Evolutionary conservation across 1,140 invertebrate species (phyloP), one percentile per base, ranked within the genome.

Genomic region (Drosophila repleta): DNA sequence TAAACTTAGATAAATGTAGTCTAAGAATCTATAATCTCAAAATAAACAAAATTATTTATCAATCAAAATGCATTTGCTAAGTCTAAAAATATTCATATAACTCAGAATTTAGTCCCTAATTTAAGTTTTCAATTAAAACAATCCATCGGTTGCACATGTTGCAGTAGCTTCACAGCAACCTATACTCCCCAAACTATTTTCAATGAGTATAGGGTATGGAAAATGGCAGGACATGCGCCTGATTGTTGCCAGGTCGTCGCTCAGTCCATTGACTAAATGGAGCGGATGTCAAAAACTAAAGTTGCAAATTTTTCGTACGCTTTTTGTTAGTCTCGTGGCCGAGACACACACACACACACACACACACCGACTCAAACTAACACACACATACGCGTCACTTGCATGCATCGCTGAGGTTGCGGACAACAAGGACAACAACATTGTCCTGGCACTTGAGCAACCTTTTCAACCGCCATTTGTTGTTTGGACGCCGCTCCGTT

Each of bases 281-380:
- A 88, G 84, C 84, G 83, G 83, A 88, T 88, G 84, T 89, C 72
- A 60, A 88, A 88, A 88, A 89, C 83, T 88, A 89, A 88, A 84
- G 76, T 88, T 83, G 53, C 68, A 78, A 83, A 81, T 72, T 74
- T 72, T 72, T 71, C 52, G 32, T 68, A 68, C 70, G 65, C 56
- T 73, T 73, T 73, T 69, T 62, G 65, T 68, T 68, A 51, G 51
- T 62, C 64, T 21, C 62, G 35, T 29, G 43, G 11, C 51, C 51
- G 49, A 37, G 41, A 24, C 26, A 32, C 46, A 43, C 45, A 57
- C 71, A 61, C 41, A 64, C 52, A 39, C 41, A 55, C 41, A 51
- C 26, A 39, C 21, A 70, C 43, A 51, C 41, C 6, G 6, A 6
- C 18, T 32, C 6, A 8, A 32, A 32, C 29, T 32, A 32, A 32